A percentile compares a stretch with the other conserved stretches of the same genome.
These are phyloP conservation scores for Acanthaster planci DNA, from an alignment of 35 echinoderm and acorn worm genomes.

Conservation along the genomic window DNA sequence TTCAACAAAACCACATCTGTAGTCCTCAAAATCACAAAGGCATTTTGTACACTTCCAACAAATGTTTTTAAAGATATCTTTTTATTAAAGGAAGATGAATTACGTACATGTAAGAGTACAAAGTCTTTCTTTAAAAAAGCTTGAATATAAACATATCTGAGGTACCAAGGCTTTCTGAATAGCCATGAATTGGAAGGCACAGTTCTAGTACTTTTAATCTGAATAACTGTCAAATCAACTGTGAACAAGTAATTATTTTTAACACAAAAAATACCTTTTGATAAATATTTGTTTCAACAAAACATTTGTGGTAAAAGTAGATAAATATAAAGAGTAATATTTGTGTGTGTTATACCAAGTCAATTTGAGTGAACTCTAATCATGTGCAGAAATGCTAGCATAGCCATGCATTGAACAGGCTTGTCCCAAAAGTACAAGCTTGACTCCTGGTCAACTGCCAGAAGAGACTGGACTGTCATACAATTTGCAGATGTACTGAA, in stretches of 20 bases:
- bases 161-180: neutral
- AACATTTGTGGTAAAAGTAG: neutral
- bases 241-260: neutral
- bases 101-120: neutral
- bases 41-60: neutral
- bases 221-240: neutral
- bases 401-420: neutral
- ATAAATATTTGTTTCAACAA: constrained; percentile 9
- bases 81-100: neutral
- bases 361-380: neutral
- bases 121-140: neutral
- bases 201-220: constrained; percentile 3
- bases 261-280: neutral
- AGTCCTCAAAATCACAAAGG: neutral
- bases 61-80: neutral
- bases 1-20: neutral
- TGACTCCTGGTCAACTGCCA: neutral
- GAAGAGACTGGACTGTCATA: neutral
- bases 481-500: neutral
- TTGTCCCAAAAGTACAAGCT: neutral
- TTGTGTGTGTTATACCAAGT: neutral
- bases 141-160: constrained; percentile 23
- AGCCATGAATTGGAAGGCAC: neutral
- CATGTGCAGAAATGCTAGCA: neutral
- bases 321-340: neutral